Evolutionary conservation across 2,113 vertebrate genomes (phyloP).

Genomic region (Neotragus pygmaeus): DNA sequence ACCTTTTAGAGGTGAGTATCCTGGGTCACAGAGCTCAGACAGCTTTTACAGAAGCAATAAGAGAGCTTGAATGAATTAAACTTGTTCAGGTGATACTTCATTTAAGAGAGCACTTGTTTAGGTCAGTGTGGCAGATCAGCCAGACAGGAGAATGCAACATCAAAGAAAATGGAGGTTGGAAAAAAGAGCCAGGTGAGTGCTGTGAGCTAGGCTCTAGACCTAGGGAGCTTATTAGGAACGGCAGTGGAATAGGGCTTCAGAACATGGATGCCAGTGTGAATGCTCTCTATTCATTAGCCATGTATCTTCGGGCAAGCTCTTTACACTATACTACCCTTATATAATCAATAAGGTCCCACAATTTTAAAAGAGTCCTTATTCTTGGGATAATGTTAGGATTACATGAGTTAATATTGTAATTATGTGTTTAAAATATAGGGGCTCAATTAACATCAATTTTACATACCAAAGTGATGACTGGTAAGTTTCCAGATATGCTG

Average conservation of each 20-base stretch:
- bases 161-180: not conserved
- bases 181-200: not conserved
- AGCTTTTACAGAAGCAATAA: not conserved
- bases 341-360: not conserved
- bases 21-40: not conserved
- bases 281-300: not conserved
- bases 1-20: not conserved
- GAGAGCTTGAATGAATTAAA: not conserved
- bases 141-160: not conserved
- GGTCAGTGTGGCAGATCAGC: not conserved
- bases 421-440: not conserved
- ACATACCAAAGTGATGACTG: not conserved
- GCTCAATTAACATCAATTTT: not conserved
- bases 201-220: accelerated
- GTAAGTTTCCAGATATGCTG: not conserved
- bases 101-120: not conserved
- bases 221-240: not conserved
- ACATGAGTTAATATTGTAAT: not conserved
- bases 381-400: not conserved
- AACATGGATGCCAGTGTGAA: not conserved
- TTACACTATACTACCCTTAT: not conserved
- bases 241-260: too few species aligned
- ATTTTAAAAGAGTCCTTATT: not conserved
- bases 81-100: not conserved
- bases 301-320: not conserved